Base-by-base conservation (phyloP, 1,140 invertebrate genomes). In the Brachionus calyciflorus region DNA sequence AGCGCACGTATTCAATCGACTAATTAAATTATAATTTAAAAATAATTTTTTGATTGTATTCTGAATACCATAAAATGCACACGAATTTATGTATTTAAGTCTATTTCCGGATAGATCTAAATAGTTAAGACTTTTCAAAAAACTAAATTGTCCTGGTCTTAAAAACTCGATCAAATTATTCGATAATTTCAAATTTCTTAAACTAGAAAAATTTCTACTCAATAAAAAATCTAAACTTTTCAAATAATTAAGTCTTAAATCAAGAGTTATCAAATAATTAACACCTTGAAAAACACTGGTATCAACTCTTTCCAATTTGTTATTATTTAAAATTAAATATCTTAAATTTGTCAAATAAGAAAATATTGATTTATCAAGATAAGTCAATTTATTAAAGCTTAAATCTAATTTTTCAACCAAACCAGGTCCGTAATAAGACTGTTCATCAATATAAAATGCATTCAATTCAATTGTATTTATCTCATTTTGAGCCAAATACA, bases 371-470 rank as follows among this genome's bases (percentile, higher is more conserved):
- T 37, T 21, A 73, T 73, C 51, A 3, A 73, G 30, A 49, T 9
- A n/a, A 17, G 10, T 28, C 14, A 73, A 14, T 55, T 73, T 49
- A 12, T 73, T 73, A 30, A 40, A 51, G 46, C 69, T 73, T 12
- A 73, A 19, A 24, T 73, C 69, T 4, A 73, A 9, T 55, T 73
- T 73, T 73, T 73, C 69, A 30, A 73, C 40, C n/a, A 73, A 33
- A 24, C 69, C 69, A 12, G 69, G 69, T 51, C 69, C 69, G 26
- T 40, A 51, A 28, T 40, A 51, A 4, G 69, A 49, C 24, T 37
- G 46, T 33, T 73, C 40, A 7, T 73, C 69, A 24, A 73, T 73
- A 19, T 19, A 41, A 55, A 73, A 73, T 24, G 69, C 69, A 24
- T 55, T n/a, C 10, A 30, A 2, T 37, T 55, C 51, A 40, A 73